phyloP scores from a whole-genome alignment of 2,113 vertebrate species.

The Malaclemys terrapin region DNA sequence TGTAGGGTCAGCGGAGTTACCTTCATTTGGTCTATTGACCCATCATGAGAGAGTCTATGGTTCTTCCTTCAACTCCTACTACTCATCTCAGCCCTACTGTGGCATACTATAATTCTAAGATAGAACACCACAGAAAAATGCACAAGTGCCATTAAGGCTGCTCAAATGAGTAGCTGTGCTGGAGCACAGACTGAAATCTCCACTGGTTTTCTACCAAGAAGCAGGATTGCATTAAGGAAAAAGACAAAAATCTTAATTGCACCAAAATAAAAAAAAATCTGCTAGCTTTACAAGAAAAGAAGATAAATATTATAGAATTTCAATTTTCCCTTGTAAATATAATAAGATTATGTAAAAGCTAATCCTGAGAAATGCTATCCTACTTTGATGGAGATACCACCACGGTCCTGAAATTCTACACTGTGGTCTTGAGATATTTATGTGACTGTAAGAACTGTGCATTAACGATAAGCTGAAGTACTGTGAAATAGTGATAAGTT shows the following conservation, averaged over 20 bases:
- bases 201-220: accelerated
- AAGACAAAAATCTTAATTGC: neutral
- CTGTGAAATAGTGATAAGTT: neutral
- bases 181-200: neutral
- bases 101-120: neutral
- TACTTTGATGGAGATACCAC: neutral
- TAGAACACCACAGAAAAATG: neutral
- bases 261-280: accelerated
- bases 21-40: neutral
- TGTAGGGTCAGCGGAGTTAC: neutral
- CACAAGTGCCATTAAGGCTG: neutral
- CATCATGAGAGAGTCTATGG: neutral
- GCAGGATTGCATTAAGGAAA: neutral
- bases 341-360: neutral
- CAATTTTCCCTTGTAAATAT: neutral
- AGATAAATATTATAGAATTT: neutral
- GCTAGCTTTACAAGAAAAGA: neutral
- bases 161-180: neutral
- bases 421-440: neutral
- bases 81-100: neutral
- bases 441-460: neutral
- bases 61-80: neutral
- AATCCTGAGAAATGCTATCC: neutral
- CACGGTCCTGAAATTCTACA: neutral
- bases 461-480: neutral